Evolutionary conservation across 2,888 invertebrate genomes (phyloP).

Genomic region (Temnothorax unifasciatus): DNA sequence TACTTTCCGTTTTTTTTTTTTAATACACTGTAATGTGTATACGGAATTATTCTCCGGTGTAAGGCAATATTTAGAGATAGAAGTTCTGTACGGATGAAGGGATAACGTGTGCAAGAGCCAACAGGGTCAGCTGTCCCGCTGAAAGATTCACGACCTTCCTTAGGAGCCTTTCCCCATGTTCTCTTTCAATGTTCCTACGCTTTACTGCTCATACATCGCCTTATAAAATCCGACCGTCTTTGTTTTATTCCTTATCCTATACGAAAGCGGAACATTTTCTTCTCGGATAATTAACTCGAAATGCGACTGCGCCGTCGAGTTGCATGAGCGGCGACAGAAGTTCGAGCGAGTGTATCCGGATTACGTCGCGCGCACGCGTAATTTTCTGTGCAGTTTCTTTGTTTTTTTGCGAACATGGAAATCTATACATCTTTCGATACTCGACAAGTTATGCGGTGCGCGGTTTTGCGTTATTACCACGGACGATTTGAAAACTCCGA

Average conservation of each 20-base stretch:
- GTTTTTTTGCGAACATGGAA: background rate
- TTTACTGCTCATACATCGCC: slow-evolving; percentile 2
- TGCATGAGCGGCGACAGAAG: background rate
- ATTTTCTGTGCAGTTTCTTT: background rate
- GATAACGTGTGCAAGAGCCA: slow-evolving; percentile 20
- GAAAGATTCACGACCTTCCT: slow-evolving; percentile 38
- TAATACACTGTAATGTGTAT: too few relatives aligned
- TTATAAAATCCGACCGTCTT: slow-evolving; percentile 14
- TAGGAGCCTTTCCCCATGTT: slow-evolving; percentile 1
- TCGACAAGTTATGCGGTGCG: background rate
- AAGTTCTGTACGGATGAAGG: background rate
- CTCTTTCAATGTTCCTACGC: background rate
- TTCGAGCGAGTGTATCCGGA: background rate
- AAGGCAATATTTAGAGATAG: slow-evolving; percentile 15
- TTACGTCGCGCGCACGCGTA: background rate
- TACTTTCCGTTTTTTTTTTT: too few relatives aligned
- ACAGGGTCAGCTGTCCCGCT: slow-evolving; percentile 28
- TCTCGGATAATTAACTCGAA: slow-evolving; percentile 14
- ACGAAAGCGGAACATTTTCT: background rate
- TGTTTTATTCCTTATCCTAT: background rate
- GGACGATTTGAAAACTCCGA: background rate
- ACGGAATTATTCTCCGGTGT: background rate
- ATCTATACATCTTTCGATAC: background rate
- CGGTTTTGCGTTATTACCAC: background rate
- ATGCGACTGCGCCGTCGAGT: background rate